Evolutionary conservation across 1,140 invertebrate species (phyloP), one percentile per base, ranked within the genome.

Genomic region (Spodoptera frugiperda): DNA sequence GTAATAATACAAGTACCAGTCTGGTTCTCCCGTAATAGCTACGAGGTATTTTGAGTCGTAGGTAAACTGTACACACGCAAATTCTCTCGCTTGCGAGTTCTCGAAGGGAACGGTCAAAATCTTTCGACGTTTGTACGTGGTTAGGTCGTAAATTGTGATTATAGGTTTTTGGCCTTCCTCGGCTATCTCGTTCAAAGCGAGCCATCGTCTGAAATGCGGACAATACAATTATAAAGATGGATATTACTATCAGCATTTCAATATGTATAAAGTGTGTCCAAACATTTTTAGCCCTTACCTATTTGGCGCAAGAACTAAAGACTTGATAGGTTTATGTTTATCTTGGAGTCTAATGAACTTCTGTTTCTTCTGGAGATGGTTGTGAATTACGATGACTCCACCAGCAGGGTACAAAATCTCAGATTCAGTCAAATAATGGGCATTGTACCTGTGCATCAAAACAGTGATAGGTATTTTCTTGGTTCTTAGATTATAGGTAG

Each of bases 1-100:
- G 90, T 97, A 98, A 87, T 96, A 97, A 65, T 97, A 95, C 88
- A 98, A 95, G 21, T 95, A 96, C 95, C 96, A 98, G 84, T 98
- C 97, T 0, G 97, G 97, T 79, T 96, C 96, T 11, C 97, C 97
- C 0, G 96, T 97, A 33, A 98, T 96, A 0, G 96, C 96, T 25
- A 97, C 96, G 12, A 98, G 89, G 86, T 97, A 96, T 88, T 97
- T 97, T 12, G 95, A 97, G 84, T 98, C 97, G 70, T 95, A 96
- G 5, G 97, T 97, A 84, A 98, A 98, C 12, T 95, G 95, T 0
- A 98, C 87, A 74, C 96, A 96, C 9, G 96, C 95, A 88, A 97
- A 98, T 83, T 96, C 96, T 73, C 78, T 85, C n/a, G 93, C 90
- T 0, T 92, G 91, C 0, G 91, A 91, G 59, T 93, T 93, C 73